Percentiles rank a stretch among this genome's conserved stretches.
These are phyloP conservation scores for Berghia stephanieae DNA, from an alignment of 1,140 invertebrate genomes.

Conservation along the genomic window DNA sequence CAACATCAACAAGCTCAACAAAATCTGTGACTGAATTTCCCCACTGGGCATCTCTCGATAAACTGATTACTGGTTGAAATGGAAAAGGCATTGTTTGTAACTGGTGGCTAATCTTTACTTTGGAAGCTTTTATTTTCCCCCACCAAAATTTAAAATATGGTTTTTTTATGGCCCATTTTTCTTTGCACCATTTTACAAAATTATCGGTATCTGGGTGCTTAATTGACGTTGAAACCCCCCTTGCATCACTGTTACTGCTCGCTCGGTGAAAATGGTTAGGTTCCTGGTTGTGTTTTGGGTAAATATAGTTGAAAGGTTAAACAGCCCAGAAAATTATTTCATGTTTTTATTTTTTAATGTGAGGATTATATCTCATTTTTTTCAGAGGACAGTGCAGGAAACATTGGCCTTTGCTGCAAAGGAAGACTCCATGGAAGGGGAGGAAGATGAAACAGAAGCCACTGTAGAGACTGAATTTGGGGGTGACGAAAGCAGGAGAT, in stretches of 20 bases:
- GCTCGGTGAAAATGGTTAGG: not conserved
- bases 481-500: conserved; percentile 39
- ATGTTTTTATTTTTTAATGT: not conserved
- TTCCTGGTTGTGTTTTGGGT: not conserved
- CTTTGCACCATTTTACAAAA: too few relatives aligned
- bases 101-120: too few relatives aligned
- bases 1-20: too few relatives aligned
- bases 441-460: conserved; percentile 58
- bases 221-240: not conserved
- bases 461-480: conserved; percentile 56
- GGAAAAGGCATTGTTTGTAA: too few relatives aligned
- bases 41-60: too few relatives aligned
- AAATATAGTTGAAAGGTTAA: not conserved
- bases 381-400: conserved; percentile 27
- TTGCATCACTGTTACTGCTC: too few relatives aligned
- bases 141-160: too few relatives aligned
- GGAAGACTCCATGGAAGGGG: conserved; percentile 56
- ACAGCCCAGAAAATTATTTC: not conserved
- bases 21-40: too few relatives aligned
- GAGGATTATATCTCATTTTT: not conserved
- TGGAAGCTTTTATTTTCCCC: too few relatives aligned
- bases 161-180: too few relatives aligned
- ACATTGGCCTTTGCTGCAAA: conserved; percentile 39
- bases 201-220: not conserved
- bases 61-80: too few relatives aligned